These are phyloP conservation scores for Mizuhopecten yessoensis DNA, from an alignment of 1,140 invertebrate species.

Conservation along the genomic window DNA sequence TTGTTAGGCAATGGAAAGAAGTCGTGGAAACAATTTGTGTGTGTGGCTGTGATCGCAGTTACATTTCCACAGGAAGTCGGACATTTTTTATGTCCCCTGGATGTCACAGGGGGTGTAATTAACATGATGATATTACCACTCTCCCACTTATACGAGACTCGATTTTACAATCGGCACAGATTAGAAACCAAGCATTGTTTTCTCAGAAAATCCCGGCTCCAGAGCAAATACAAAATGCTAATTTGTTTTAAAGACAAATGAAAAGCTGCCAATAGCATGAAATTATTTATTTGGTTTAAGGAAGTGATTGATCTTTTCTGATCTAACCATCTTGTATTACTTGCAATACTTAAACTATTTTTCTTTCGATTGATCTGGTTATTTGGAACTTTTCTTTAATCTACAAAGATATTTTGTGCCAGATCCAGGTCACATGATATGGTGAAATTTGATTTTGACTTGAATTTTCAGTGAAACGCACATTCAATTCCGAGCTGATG, in stretches of 20 bases:
- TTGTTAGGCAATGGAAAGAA: background rate
- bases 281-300: background rate
- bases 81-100: slow-evolving; percentile 9
- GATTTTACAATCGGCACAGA: background rate
- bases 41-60: background rate
- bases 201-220: background rate
- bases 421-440: too few species aligned
- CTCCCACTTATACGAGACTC: background rate
- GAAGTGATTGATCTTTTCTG: background rate
- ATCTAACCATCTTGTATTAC: too few species aligned
- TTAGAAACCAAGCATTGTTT: background rate
- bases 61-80: slow-evolving; percentile 32
- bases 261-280: background rate
- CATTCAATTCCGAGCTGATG: too few species aligned
- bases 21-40: slow-evolving; percentile 1
- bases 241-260: background rate
- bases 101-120: background rate
- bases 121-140: background rate
- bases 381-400: too few species aligned
- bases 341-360: too few species aligned
- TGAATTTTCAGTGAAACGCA: too few species aligned
- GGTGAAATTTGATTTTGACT: too few species aligned
- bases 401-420: too few species aligned
- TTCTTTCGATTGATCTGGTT: too few species aligned
- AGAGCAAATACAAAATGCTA: background rate